These are phyloP conservation scores for Tenualosa ilisha DNA, from an alignment of 2,797 vertebrate genomes.

Conservation along the genomic window DNA sequence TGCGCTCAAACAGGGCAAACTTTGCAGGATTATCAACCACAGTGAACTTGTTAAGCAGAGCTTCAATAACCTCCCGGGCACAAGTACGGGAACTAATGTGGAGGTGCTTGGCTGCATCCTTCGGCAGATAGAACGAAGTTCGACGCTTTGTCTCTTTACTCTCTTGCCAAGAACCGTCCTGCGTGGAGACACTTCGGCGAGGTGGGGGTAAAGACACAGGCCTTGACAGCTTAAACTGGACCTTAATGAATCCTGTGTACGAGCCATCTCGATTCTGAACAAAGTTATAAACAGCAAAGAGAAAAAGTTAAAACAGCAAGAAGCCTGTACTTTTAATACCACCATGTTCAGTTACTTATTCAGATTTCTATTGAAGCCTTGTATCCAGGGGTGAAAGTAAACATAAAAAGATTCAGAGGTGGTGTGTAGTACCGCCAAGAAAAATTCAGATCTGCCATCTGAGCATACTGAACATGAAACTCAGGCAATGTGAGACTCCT, in stretches of 20 bases:
- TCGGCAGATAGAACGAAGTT: conserved; percentile 97
- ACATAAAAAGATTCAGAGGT: no score
- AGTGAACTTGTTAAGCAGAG: conserved; percentile 92
- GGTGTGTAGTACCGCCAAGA: no score
- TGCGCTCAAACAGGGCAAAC: conserved; percentile 91
- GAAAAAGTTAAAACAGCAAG: not conserved
- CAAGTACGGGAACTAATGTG: conserved; percentile 88
- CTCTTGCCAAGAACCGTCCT: conserved; percentile 65
- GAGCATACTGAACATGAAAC: no score
- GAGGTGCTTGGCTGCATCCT: conserved; percentile 90
- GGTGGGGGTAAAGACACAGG: conserved; percentile 87
- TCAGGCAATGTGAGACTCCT: no score
- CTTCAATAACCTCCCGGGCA: conserved; percentile 90
- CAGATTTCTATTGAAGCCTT: no score
- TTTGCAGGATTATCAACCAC: conserved; percentile 94
- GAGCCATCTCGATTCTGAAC: conserved; percentile 88
- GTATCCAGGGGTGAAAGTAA: no score
- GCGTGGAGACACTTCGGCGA: conserved; percentile 68
- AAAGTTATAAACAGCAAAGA: conserved; percentile 17
- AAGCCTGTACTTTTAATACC: no score
- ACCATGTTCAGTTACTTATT: not conserved
- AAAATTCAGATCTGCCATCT: no score
- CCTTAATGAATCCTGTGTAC: conserved; percentile 96
- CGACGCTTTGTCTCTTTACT: conserved; percentile 74
- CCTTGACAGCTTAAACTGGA: conserved; percentile 88